Conservation (phyloP, 2,113 vertebrate species). For the Semnornis frantzii region DNA sequence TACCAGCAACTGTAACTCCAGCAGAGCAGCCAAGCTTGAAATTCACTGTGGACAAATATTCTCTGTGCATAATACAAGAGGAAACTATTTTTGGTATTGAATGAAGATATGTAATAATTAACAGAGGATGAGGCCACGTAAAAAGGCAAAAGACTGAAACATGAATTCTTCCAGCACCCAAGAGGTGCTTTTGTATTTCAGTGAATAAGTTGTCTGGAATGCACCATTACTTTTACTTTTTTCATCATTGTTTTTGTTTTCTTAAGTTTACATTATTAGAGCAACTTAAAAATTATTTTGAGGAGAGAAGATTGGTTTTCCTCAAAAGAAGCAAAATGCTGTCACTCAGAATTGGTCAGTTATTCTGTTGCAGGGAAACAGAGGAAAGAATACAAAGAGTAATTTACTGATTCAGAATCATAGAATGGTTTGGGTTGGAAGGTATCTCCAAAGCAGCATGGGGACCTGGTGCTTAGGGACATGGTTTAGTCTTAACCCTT, state of each 20-base stretch:
- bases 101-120: slow-evolving; percentile 67
- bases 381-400: not conserved
- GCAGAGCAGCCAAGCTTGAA: slow-evolving; percentile 55
- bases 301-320: not conserved
- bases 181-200: slow-evolving; percentile 41
- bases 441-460: too few species aligned
- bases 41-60: slow-evolving; percentile 63
- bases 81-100: slow-evolving; percentile 66
- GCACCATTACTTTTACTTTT: not conserved
- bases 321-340: not conserved
- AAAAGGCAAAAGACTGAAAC: slow-evolving; percentile 15
- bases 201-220: not conserved
- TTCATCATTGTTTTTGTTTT: not conserved
- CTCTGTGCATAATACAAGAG: slow-evolving; percentile 66
- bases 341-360: not conserved
- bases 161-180: slow-evolving; percentile 28
- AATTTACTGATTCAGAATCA: not conserved
- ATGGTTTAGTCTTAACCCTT: too few species aligned
- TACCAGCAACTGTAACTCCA: slow-evolving; percentile 58
- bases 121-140: slow-evolving; percentile 28
- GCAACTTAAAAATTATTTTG: not conserved
- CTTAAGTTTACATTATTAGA: not conserved
- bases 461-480: too few species aligned
- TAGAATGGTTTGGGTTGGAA: too few species aligned
- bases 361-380: not conserved